These are phyloP conservation scores for Riparia riparia DNA, from an alignment of 2,113 vertebrate species.

Conservation along the genomic window DNA sequence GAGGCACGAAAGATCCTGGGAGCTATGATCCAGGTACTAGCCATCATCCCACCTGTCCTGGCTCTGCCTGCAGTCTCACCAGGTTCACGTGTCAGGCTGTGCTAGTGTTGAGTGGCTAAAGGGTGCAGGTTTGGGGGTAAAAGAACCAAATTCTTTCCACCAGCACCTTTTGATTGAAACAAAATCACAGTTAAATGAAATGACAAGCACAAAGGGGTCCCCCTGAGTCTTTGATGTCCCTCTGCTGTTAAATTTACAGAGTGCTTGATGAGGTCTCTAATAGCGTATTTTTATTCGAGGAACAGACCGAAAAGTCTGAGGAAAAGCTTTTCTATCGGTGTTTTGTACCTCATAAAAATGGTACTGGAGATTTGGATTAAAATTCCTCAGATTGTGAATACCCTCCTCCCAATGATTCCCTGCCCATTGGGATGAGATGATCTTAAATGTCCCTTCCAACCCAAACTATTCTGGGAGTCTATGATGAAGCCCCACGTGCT, in stretches of 20 bases:
- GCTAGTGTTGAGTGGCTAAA: background rate
- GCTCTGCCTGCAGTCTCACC: background rate
- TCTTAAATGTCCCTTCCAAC: background rate
- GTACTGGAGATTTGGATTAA: background rate
- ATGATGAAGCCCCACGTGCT: background rate
- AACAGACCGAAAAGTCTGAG: background rate
- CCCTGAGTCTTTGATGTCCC: background rate
- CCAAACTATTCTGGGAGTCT: background rate
- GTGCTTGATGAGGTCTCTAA: background rate
- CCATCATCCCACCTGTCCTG: rapidly evolving
- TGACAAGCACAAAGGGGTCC: background rate
- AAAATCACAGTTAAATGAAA: background rate
- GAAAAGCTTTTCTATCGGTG: background rate
- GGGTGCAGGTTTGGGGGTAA: background rate
- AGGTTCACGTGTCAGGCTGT: rapidly evolving
- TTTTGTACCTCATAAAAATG: background rate
- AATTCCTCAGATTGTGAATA: background rate
- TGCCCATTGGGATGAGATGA: background rate
- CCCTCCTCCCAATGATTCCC: background rate
- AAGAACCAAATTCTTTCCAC: background rate
- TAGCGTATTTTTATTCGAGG: background rate
- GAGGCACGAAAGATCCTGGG: conserved; percentile 89
- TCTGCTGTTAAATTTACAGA: background rate
- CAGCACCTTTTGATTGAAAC: background rate
- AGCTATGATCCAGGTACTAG: conserved; percentile 85